Conservation (phyloP, 1,140 invertebrate genomes). For the Drosophila teissieri region DNA sequence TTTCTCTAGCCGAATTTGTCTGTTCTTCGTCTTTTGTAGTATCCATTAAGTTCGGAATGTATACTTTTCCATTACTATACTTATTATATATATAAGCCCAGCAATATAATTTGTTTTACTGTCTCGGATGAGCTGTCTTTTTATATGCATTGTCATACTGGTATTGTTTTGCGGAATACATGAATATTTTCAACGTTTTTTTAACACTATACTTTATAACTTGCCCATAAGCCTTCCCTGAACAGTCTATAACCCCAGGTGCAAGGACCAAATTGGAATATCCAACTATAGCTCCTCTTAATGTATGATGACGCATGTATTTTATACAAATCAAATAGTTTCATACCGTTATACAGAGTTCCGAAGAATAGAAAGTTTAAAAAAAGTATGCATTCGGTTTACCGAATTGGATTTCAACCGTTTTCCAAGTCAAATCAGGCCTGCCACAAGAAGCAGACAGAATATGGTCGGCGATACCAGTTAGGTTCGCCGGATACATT, state of each 20-base stretch:
- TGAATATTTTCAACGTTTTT: no score
- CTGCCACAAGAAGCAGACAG: not conserved
- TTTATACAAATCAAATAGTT: slow-evolving; percentile 62
- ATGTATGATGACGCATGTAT: slow-evolving; percentile 55
- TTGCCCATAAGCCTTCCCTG: not conserved
- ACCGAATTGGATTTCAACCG: slow-evolving; percentile 29
- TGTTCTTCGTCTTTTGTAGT: no score
- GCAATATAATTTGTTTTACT: no score
- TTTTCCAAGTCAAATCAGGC: slow-evolving; percentile 11
- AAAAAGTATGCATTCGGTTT: slow-evolving; percentile 36
- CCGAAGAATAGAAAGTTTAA: slow-evolving; percentile 48
- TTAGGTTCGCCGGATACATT: not conserved
- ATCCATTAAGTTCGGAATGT: no score
- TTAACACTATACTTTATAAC: not conserved
- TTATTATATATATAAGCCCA: no score
- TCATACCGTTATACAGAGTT: slow-evolving; percentile 49
- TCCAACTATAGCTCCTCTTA: not conserved
- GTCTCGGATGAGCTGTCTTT: no score
- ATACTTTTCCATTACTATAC: no score
- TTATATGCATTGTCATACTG: no score
- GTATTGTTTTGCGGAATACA: no score
- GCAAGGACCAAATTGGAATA: not conserved
- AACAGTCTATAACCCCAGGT: not conserved
- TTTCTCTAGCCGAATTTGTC: no score
- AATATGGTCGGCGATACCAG: not conserved